Evolutionary conservation across 2,888 invertebrate species (phyloP).

Genomic region (Sphaerophoria rueppellii): DNA sequence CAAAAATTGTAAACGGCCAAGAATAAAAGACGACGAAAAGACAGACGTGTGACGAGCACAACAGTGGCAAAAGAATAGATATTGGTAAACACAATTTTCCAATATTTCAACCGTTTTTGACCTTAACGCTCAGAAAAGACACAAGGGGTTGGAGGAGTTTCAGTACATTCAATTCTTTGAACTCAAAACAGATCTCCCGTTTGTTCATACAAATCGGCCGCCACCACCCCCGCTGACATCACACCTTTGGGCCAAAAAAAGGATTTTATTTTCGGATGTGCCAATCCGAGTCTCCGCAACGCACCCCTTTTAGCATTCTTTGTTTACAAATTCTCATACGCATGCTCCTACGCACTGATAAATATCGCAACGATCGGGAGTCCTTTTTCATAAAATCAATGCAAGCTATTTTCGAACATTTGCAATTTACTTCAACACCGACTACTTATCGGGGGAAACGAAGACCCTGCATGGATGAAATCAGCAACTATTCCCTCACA

Average conservation of each 20-base stretch:
- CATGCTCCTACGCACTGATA: conserved; percentile 56
- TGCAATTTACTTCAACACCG: conserved; percentile 1
- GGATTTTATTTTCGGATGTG: conserved; percentile 71
- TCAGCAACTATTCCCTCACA: neutral
- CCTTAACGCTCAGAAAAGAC: neutral
- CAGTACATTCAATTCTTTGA: conserved; percentile 23
- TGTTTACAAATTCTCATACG: conserved; percentile 19
- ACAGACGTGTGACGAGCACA: neutral
- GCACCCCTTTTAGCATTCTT: conserved; percentile 7
- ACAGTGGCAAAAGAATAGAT: conserved; percentile 52
- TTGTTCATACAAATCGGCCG: neutral
- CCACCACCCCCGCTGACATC: conserved; percentile 12
- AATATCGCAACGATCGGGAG: conserved; percentile 25
- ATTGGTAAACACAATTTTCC: conserved; percentile 55
- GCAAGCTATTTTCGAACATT: conserved; percentile 46
- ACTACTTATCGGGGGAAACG: conserved; percentile 14
- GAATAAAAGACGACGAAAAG: neutral
- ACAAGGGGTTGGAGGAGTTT: neutral
- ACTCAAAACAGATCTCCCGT: neutral
- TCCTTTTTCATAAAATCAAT: conserved; percentile 56
- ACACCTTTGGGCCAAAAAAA: conserved; percentile 44
- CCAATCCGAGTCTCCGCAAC: conserved; percentile 18
- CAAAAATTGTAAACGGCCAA: conserved; percentile 27
- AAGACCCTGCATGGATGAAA: conserved; percentile 14
- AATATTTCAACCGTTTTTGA: conserved; percentile 26